phyloP scores from a whole-genome alignment of 1,140 invertebrate species.

The Euwallacea similis region DNA sequence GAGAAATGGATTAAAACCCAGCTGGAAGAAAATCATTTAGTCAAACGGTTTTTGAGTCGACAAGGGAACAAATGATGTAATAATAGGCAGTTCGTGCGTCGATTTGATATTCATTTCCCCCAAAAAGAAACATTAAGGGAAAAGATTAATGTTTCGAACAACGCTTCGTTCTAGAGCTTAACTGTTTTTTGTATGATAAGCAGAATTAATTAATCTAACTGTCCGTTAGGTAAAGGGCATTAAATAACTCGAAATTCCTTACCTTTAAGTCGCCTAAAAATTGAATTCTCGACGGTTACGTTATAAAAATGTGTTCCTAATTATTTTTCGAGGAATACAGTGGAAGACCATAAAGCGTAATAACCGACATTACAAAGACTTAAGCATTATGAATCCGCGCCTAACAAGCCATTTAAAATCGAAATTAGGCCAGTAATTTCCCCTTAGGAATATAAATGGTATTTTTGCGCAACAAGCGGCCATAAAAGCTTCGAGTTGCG shows the following conservation, averaged over 20 bases:
- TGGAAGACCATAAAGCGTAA: constrained; percentile 5
- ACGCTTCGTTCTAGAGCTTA: neutral
- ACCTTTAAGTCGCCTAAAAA: no score
- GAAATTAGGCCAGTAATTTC: constrained; percentile 13
- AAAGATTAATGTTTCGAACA: constrained; percentile 16
- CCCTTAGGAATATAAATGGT: constrained; percentile 14
- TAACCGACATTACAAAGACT: constrained; percentile 2
- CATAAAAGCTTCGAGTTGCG: neutral
- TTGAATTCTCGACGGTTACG: no score
- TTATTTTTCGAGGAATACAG: no score
- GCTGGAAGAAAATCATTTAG: constrained; percentile 17
- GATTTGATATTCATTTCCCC: constrained; percentile 23
- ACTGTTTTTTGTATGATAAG: neutral
- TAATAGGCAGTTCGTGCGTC: constrained; percentile 26
- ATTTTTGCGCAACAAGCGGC: constrained; percentile 8
- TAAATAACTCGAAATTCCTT: no score
- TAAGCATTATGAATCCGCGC: constrained; percentile 6
- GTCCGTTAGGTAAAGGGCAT: neutral
- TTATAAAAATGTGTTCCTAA: no score
- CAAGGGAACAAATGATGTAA: constrained; percentile 21
- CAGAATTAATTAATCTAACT: neutral
- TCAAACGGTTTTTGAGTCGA: constrained; percentile 14
- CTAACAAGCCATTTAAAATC: constrained; percentile 15
- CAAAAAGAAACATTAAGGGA: constrained; percentile 18
- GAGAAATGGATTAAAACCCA: neutral